phyloP scores from a whole-genome alignment of 2,888 invertebrate genomes.

The Neoitamus cyanurus region DNA sequence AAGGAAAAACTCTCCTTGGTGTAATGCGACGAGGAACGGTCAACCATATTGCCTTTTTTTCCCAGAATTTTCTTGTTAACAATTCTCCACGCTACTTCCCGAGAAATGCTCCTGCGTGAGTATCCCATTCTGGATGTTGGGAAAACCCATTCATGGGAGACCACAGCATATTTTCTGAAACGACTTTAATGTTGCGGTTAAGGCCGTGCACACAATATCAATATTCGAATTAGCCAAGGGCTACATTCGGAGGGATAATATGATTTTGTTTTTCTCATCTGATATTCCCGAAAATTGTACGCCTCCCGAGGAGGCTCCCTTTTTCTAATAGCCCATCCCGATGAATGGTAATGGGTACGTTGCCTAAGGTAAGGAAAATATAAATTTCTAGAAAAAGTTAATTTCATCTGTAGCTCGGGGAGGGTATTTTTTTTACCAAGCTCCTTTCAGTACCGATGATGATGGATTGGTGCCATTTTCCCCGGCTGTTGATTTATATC shows the following conservation, averaged over 20 bases:
- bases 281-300: constrained; percentile 24
- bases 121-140: not conserved
- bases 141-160: not conserved
- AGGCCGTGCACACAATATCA: constrained; percentile 22
- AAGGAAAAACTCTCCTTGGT: too few species aligned
- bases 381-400: constrained; percentile 34
- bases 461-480: constrained; percentile 30
- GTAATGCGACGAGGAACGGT: too few species aligned
- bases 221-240: constrained; percentile 33
- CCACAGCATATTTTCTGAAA: constrained; percentile 16
- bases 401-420: constrained; percentile 17
- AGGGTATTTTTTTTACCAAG: not conserved
- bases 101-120: not conserved
- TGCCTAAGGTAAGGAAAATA: constrained; percentile 28
- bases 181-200: constrained; percentile 5
- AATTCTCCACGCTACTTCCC: not conserved
- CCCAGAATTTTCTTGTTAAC: not conserved
- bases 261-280: constrained; percentile 29
- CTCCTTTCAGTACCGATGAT: not conserved
- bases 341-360: constrained; percentile 24
- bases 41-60: too few species aligned
- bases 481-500: constrained; percentile 24
- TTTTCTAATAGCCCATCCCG: not conserved
- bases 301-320: not conserved
- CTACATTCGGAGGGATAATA: constrained; percentile 26